Evolutionary conservation across 2,797 vertebrate genomes (phyloP), one percentile per base, ranked within the genome.

Genomic region (Siniperca undulata): DNA sequence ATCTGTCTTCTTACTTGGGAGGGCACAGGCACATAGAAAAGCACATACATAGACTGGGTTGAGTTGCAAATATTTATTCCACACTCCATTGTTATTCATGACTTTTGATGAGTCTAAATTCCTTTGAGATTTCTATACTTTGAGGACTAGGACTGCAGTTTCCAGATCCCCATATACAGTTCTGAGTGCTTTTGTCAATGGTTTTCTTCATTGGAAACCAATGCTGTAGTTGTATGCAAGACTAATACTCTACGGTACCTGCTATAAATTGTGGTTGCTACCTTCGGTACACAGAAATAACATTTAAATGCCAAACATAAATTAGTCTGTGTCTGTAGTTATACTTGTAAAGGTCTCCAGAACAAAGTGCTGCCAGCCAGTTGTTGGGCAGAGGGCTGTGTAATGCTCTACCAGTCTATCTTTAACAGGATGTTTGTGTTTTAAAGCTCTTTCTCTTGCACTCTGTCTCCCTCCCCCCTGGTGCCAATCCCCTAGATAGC

Each of bases 401-500:
- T 56, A 80, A 75, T 24, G 68, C 60, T 84, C 78, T 8, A 52
- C 74, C 64, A 58, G 70, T 71, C 82, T 44, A 36, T 85, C 87
- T 90, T 78, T 67, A 85, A 88, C 68, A 77, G 52, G 34, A 68
- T 83, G 81, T 82, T 93, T 89, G 62, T 84, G 67, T 89, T 89
- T 80, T 73, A 83, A 83, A 85, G 84, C 77, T 30, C 59, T 74
- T 4, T 46, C 66, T 56, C 74, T 53, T 70, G 27, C 68, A 40
- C 74, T 81, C 64, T 14, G 30, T 66, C 78, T 67, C 17, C 38
- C 38, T 40, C 62, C 52, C 46, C 44, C 78, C 60, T 24, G 74
- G 72, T 78, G 80, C 84, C 86, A 86, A 82, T 93, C 80, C 91
- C 86, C 89, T 74, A 86, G 91, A 88, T 66, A 85, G 85, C 74